phyloP scores from a whole-genome alignment of 2,888 invertebrate genomes.

The Cyclophora punctaria region DNA sequence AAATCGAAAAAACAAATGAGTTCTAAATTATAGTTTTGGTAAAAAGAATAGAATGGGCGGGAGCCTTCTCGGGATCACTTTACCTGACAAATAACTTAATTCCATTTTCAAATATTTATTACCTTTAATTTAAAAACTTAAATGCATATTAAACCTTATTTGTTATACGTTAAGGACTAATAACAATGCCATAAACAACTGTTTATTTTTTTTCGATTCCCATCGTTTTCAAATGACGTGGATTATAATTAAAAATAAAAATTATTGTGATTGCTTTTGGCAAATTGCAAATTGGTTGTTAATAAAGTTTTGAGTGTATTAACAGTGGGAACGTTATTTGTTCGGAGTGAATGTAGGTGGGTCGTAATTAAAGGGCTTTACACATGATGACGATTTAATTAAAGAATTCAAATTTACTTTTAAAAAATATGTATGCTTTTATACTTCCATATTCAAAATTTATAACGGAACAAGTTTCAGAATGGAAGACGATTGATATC shows the following conservation, averaged over 20 bases:
- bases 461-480: too few species aligned
- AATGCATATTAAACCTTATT: neutral
- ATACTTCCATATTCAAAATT: too few species aligned
- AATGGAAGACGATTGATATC: too few species aligned
- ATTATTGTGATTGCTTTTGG: conserved; percentile 72
- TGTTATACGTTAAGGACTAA: neutral
- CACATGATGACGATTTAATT: too few species aligned
- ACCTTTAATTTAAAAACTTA: conserved; percentile 2
- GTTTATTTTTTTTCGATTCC: conserved; percentile 4
- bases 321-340: conserved; percentile 16
- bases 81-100: conserved; percentile 61
- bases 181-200: neutral
- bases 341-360: neutral
- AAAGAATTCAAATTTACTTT: too few species aligned
- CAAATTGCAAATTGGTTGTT: conserved; percentile 65
- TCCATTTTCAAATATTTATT: conserved; percentile 17
- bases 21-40: conserved; percentile 12
- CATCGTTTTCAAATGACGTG: conserved; percentile 32
- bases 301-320: conserved; percentile 27
- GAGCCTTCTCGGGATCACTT: conserved; percentile 34
- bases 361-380: too few species aligned
- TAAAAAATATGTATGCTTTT: too few species aligned
- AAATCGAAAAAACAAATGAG: conserved; percentile 13
- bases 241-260: conserved; percentile 62
- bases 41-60: conserved; percentile 12